Evolutionary conservation across 2,113 vertebrate genomes (phyloP).

Genomic region (Speoplatyrhinus poulsoni): DNA sequence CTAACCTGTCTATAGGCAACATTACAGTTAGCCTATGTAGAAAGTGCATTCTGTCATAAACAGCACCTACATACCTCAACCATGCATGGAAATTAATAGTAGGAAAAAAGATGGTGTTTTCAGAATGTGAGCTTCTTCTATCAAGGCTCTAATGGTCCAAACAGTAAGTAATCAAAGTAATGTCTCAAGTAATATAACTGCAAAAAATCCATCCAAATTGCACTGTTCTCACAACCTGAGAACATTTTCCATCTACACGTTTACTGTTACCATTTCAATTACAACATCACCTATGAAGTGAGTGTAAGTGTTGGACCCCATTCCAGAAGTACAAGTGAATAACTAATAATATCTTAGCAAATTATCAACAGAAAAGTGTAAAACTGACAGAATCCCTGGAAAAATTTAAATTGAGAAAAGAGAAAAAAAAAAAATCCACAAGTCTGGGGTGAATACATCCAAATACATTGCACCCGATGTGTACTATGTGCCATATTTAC

Average conservation of each 20-base stretch:
- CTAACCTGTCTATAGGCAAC: neutral
- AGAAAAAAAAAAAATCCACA: constrained; percentile 34
- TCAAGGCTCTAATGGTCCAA: constrained; percentile 50
- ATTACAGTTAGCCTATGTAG: constrained; percentile 16
- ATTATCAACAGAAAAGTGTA: neutral
- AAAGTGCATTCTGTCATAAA: constrained; percentile 29
- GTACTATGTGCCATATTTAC: constrained; percentile 63
- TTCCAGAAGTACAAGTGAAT: constrained; percentile 10
- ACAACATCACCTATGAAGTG: too few relatives aligned
- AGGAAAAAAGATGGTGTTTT: constrained; percentile 31
- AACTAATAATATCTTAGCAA: neutral
- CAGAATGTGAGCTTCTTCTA: constrained; percentile 26
- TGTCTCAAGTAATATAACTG: constrained; percentile 23
- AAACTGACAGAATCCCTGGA: constrained; percentile 69
- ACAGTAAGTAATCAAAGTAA: constrained; percentile 18
- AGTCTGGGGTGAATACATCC: constrained; percentile 47
- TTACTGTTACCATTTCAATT: too few relatives aligned
- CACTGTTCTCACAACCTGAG: constrained; percentile 32
- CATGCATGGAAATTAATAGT: constrained; percentile 22
- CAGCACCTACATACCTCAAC: constrained; percentile 44
- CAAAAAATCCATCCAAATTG: constrained; percentile 62
- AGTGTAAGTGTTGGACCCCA: neutral
- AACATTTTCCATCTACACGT: too few relatives aligned
- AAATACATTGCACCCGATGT: constrained; percentile 28
- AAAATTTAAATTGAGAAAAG: constrained; percentile 45